Percentiles rank a stretch among this genome's conserved stretches.
Evolutionary conservation across 2,797 vertebrate genomes (phyloP).

Genomic region (Synaphobranchus kaupii): DNA sequence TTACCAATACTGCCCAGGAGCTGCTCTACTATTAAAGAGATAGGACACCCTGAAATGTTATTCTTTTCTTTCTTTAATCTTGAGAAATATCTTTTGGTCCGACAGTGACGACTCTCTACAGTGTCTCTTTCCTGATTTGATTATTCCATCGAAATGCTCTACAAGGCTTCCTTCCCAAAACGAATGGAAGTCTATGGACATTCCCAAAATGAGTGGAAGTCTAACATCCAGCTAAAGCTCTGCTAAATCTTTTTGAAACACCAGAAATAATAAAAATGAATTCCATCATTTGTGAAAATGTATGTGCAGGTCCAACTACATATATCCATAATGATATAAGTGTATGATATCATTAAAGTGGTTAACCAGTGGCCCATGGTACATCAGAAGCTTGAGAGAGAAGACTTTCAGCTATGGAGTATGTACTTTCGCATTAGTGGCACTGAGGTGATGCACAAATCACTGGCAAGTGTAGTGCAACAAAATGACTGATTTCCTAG

Average conservation of each 20-base stretch:
- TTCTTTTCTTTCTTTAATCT: neutral
- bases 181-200: neutral
- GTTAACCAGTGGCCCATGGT: neutral
- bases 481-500: neutral
- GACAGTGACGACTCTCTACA: neutral
- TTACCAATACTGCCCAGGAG: neutral
- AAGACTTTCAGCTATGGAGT: neutral
- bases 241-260: neutral
- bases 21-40: neutral
- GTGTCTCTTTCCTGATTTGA: neutral
- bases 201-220: neutral
- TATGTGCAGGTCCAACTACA: neutral
- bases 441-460: neutral
- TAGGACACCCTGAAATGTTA: neutral
- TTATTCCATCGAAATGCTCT: neutral
- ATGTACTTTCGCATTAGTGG: neutral
- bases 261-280: neutral
- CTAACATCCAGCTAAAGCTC: neutral
- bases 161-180: neutral
- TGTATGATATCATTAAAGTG: too few species aligned
- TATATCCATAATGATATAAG: neutral
- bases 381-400: neutral
- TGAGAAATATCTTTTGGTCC: neutral
- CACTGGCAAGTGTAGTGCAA: neutral
- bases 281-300: neutral